Conservation (phyloP, 2,113 vertebrate species). For the Corythaeola cristata region DNA sequence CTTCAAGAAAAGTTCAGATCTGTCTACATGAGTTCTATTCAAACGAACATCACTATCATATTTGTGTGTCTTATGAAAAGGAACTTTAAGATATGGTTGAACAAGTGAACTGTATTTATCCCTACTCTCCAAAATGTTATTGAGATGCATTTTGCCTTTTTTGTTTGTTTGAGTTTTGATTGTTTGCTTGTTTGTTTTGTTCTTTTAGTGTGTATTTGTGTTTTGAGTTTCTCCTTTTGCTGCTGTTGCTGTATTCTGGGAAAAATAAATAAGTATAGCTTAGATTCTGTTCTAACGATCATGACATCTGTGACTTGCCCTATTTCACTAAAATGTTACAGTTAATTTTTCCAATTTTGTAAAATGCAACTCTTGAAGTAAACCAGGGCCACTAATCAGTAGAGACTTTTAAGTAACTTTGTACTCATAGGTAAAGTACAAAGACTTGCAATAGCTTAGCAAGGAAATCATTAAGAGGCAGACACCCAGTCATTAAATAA, state of each 20-base stretch:
- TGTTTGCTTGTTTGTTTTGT: too few species aligned
- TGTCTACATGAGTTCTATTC: background rate
- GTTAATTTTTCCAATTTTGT: background rate
- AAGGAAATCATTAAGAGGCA: background rate
- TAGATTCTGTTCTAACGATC: background rate
- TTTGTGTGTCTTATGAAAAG: background rate
- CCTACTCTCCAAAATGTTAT: background rate
- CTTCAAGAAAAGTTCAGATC: background rate
- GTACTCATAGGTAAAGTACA: background rate
- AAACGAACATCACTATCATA: background rate
- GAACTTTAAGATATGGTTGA: background rate
- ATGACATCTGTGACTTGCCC: background rate
- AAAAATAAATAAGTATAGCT: background rate
- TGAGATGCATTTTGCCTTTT: background rate
- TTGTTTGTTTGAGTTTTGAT: background rate
- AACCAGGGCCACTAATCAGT: background rate
- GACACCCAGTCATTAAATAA: background rate
- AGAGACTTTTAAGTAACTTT: background rate
- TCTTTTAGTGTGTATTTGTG: background rate
- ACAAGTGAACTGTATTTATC: background rate
- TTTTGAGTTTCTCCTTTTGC: background rate
- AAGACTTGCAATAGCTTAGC: background rate
- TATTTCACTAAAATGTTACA: background rate
- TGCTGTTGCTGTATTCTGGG: background rate
- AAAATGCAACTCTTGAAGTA: background rate